Percentiles rank a stretch among this genome's conserved stretches.
Evolutionary conservation across 2,888 invertebrate species (phyloP).

Genomic region (Coelinius sp.): DNA sequence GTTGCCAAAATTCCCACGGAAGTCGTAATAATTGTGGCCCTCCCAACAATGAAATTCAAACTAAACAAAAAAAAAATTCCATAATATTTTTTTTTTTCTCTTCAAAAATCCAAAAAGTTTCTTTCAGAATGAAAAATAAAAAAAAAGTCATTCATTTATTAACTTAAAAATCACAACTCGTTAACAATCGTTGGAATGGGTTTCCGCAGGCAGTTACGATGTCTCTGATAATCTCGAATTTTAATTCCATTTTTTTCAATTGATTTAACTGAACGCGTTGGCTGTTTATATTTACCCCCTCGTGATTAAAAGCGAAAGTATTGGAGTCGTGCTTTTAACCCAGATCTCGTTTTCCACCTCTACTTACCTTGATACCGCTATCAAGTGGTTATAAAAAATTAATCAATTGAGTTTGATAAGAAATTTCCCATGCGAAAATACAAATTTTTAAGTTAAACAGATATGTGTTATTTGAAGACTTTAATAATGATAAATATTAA

Average conservation of each 20-base stretch:
- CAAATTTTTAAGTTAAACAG: too few species aligned
- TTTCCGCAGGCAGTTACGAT: not conserved
- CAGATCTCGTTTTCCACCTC: constrained; percentile 48
- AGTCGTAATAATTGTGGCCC: constrained; percentile 49
- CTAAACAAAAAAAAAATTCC: not conserved
- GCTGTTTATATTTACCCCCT: not conserved
- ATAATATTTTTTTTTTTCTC: not conserved
- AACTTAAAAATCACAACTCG: constrained; percentile 3
- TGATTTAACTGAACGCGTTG: not conserved
- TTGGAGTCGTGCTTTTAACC: constrained; percentile 45
- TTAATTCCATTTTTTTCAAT: not conserved
- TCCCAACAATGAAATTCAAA: not conserved
- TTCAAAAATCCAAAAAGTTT: not conserved
- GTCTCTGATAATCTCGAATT: not conserved
- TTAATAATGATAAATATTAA: too few species aligned
- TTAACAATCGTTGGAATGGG: not conserved
- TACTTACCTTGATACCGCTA: constrained; percentile 52
- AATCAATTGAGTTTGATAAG: constrained; percentile 10
- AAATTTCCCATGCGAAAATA: not conserved
- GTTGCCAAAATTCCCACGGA: constrained; percentile 69
- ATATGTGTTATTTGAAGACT: too few species aligned
- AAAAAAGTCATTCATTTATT: not conserved
- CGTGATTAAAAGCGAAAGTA: constrained; percentile 36
- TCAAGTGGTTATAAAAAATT: not conserved
- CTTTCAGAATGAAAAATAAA: not conserved